Evolutionary conservation across 2,113 vertebrate species (phyloP), one percentile per base, ranked within the genome.

Genomic region (Propithecus coquereli): DNA sequence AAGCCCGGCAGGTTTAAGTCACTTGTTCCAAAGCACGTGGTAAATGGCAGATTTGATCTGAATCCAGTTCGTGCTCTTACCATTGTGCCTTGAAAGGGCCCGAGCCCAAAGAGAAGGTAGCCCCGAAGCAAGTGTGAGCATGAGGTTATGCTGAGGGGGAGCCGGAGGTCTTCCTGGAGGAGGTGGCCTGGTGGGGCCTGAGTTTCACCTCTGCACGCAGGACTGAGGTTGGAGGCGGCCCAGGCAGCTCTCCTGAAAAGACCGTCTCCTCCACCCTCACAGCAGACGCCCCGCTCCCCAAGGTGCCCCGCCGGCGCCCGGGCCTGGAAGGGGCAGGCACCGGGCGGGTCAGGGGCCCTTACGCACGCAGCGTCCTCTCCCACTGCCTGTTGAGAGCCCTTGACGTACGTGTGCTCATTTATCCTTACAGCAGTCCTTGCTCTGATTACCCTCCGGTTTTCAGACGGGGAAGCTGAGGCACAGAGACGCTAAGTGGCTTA

Each of bases 111-210:
- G 45, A 61, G 89, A 85, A 90, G 47, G 11, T 2, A 16, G 54
- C n/a, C 86, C 23, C 6, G 4, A 54, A 43, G n/a, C 54, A 54
- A 73, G 37, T 54, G 32, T 27, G 40, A 88, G 73, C 18, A 30
- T 18, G 37, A 93, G 16, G 30, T 74, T 6, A 6, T 43, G 59
- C 77, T 45, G 0, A 10, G 52, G 40, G 1, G 43, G 88, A 86
- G 59, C 27, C 52, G 14, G 81, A 0, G 5, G 70, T 52, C 93
- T 94, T 94, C 91, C 94, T 91, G 95, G 91, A 92, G 34, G 88
- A 73, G 43, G 47, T 4, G 1, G 63, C 45, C 59, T 45, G 70
- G 18, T 16, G 2, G 59, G n/a, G 32, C 43, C 73, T 32, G n/a
- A 87, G 40, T 52, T 8, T 92, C 54, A 32, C 50, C n/a, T 90